Percentiles rank a stretch among this genome's conserved stretches.
phyloP scores from a whole-genome alignment of 2,888 invertebrate species.

The Tethea ocularis region DNA sequence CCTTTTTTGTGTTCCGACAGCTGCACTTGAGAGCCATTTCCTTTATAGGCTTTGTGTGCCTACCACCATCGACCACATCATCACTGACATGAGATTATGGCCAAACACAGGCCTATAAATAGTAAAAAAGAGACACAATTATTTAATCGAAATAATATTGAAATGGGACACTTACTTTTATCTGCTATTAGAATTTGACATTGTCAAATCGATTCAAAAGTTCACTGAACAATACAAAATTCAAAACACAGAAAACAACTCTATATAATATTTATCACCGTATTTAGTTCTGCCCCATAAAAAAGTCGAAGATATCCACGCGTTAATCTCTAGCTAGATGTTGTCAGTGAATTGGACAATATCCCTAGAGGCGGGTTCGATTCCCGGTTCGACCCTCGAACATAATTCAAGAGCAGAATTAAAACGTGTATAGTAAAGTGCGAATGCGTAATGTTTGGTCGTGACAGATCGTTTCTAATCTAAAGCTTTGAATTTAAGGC shows the following conservation, averaged over 20 bases:
- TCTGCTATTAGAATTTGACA: too few species aligned
- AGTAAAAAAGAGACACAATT: too few species aligned
- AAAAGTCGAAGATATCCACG: slow-evolving; percentile 49
- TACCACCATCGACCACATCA: too few species aligned
- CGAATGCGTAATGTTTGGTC: slow-evolving; percentile 73
- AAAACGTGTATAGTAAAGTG: slow-evolving; percentile 72
- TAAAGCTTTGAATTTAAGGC: slow-evolving; percentile 66
- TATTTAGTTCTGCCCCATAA: slow-evolving; percentile 44
- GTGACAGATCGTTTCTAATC: slow-evolving; percentile 78
- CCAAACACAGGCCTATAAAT: too few species aligned
- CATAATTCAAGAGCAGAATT: slow-evolving; percentile 82
- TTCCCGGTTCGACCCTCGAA: slow-evolving; percentile 43
- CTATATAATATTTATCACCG: slow-evolving; percentile 30
- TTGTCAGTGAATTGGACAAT: slow-evolving; percentile 65
- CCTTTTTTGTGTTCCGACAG: too few species aligned
- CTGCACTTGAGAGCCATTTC: too few species aligned
- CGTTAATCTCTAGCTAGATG: slow-evolving; percentile 65
- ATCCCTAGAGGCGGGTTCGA: slow-evolving; percentile 49
- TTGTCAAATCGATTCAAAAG: too few species aligned
- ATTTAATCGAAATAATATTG: too few species aligned
- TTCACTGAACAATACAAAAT: background rate
- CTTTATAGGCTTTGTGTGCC: too few species aligned
- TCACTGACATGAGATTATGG: too few species aligned
- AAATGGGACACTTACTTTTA: too few species aligned
- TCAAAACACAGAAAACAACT: slow-evolving; percentile 24